Evolutionary conservation across 2,888 invertebrate genomes (phyloP), one percentile per base, ranked within the genome.

Genomic region (Drosophila cognata): DNA sequence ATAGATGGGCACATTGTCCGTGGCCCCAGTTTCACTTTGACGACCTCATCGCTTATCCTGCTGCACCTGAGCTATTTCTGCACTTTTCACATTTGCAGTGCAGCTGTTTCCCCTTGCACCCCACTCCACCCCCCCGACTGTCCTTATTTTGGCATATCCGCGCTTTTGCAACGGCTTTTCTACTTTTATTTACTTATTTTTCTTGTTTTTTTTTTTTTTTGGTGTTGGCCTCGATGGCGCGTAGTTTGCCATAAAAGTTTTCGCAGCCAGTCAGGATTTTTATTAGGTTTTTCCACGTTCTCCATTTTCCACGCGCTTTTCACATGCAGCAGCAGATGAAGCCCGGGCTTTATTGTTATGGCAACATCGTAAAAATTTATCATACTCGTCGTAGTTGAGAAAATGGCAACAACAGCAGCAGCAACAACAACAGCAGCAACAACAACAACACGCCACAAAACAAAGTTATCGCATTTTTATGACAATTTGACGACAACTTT

Each of bases 341-440:
- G 87, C 88, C 74, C 71, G 74, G 86, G 82, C 56, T 88, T 88
- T 89, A 84, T 90, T 88, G 90, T 88, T 88, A 86, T 86, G 80
- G 90, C 84, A 84, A 80, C 86, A 82, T 88, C 90, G 84, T 88
- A 88, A 88, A 88, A 89, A 89, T 88, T 82, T 89, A 88, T 88
- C 89, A 86, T 83, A 85, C 84, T 87, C 88, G 46, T 16, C 16
- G 46, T 46, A 46, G 46, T 46, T 46, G 46, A 25, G 80, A 75
- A 75, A 71, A 64, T 68, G 74, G 38, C 61, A 73, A 58, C 61
- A 73, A 57, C 70, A 74, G 64, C 62, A 56, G 61, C 58, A 62
- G 25, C 56, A 65, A 33, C 53, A 33, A 11, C 53, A 61, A 64
- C 67, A 77, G 59, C 48, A 71, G 59, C 50, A 77, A 56, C 69